A percentile compares a stretch with the other conserved stretches of the same genome.
These are phyloP conservation scores for Actias luna DNA, from an alignment of 2,888 invertebrate genomes.

Conservation along the genomic window DNA sequence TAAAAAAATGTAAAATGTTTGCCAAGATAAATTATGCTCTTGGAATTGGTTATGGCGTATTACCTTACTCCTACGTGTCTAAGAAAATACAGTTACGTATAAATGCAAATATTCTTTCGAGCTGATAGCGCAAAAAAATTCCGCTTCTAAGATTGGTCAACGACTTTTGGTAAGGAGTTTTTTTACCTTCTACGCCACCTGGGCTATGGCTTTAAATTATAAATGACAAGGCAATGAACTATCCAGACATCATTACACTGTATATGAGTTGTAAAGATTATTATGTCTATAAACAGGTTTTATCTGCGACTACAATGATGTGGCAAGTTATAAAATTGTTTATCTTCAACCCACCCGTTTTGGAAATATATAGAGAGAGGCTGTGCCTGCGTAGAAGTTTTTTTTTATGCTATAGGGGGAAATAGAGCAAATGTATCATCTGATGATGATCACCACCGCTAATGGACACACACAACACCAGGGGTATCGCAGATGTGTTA, in stretches of 20 bases:
- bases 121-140: neutral
- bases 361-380: neutral
- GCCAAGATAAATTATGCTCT: neutral
- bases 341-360: neutral
- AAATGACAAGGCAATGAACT: neutral
- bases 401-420: too few species aligned
- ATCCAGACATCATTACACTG: neutral
- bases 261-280: neutral
- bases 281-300: neutral
- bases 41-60: neutral
- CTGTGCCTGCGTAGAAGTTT: neutral
- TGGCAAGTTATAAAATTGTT: neutral
- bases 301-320: neutral
- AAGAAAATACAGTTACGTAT: neutral
- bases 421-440: too few species aligned
- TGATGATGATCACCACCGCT: too few species aligned
- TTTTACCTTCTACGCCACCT: neutral
- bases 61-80: neutral
- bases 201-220: neutral
- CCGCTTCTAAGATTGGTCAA: neutral
- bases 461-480: too few species aligned
- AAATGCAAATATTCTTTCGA: neutral
- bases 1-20: neutral
- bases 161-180: neutral
- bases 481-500: too few species aligned